Conservation (phyloP, 2,888 invertebrate genomes). For the Athalia cordata region DNA sequence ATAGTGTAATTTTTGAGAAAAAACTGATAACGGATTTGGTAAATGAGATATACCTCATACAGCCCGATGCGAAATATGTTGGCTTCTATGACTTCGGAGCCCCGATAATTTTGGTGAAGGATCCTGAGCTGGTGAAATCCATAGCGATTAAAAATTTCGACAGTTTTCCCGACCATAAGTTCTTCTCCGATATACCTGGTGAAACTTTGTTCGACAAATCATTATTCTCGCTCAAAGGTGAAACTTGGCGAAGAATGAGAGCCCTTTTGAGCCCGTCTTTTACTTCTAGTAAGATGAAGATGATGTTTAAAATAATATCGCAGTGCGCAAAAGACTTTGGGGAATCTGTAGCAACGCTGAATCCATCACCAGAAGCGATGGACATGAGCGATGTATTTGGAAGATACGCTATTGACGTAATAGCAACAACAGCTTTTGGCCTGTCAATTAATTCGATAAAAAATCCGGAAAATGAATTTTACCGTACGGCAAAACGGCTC, state of each 20-base stretch:
- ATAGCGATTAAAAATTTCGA: slow-evolving; percentile 59
- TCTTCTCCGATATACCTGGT: slow-evolving; percentile 57
- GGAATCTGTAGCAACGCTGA: slow-evolving; percentile 54
- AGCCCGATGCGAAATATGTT: slow-evolving; percentile 58
- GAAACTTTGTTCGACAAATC: slow-evolving; percentile 58
- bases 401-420: slow-evolving; percentile 62
- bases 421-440: slow-evolving; percentile 64
- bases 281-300: slow-evolving; percentile 77
- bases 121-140: slow-evolving; percentile 58
- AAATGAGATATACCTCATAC: slow-evolving; percentile 1
- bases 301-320: slow-evolving; percentile 75
- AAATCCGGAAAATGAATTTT: slow-evolving; percentile 64
- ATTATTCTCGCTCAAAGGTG: slow-evolving; percentile 63
- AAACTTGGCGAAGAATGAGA: slow-evolving; percentile 75
- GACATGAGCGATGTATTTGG: slow-evolving; percentile 65
- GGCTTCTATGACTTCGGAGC: slow-evolving; percentile 57
- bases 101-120: slow-evolving; percentile 56
- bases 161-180: slow-evolving; percentile 54
- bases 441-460: slow-evolving; percentile 62
- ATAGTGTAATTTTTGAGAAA: not conserved
- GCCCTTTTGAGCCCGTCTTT: slow-evolving; percentile 76
- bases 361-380: slow-evolving; percentile 49
- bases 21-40: not conserved
- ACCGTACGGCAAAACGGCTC: slow-evolving; percentile 53
- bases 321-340: slow-evolving; percentile 64